phyloP scores from a whole-genome alignment of 1,140 invertebrate species.

The Stenopsyche tienmushanensis region DNA sequence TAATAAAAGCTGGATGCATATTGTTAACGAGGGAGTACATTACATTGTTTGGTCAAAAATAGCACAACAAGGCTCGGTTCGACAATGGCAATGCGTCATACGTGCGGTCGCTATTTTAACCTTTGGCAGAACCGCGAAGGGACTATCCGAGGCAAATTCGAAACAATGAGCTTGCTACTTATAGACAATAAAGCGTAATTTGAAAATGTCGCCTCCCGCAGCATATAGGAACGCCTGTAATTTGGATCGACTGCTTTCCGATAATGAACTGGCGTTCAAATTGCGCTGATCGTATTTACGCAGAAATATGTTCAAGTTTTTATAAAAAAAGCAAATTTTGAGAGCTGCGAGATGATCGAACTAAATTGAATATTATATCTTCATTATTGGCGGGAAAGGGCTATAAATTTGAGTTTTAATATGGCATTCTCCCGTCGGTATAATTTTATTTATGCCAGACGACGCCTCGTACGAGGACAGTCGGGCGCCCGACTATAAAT shows the following conservation, averaged over 20 bases:
- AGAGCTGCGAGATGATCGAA: too few relatives aligned
- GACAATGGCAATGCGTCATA: conserved; percentile 19
- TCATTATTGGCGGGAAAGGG: too few relatives aligned
- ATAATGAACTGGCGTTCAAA: not conserved
- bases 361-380: too few relatives aligned
- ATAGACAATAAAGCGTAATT: conserved; percentile 11
- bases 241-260: not conserved
- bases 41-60: not conserved
- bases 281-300: too few relatives aligned
- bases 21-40: not conserved
- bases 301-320: too few relatives aligned
- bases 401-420: too few relatives aligned
- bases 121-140: not conserved
- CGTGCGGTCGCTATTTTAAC: conserved; percentile 12
- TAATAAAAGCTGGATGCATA: not conserved
- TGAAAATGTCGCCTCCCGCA: conserved; percentile 11
- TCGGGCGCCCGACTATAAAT: too few relatives aligned
- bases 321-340: too few relatives aligned
- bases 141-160: not conserved
- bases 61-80: conserved; percentile 6
- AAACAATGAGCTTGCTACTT: conserved; percentile 3
- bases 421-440: too few relatives aligned
- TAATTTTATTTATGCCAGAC: too few relatives aligned
- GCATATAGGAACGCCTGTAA: not conserved
- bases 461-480: too few relatives aligned